Base-by-base conservation (phyloP, 1,140 invertebrate genomes). In the Metopolophium dirhodum region DNA sequence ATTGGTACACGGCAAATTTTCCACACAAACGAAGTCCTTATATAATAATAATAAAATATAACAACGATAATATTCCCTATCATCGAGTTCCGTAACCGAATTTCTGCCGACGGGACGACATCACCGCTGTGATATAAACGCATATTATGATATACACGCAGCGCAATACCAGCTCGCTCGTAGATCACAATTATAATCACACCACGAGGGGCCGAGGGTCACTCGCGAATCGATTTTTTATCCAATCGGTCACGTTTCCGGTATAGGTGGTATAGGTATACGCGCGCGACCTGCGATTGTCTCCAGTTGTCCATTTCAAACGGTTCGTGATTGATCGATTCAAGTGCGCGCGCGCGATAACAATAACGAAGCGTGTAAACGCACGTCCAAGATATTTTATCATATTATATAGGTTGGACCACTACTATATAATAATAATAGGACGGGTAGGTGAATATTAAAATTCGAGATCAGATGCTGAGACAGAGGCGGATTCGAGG, bases 201-300 rank as follows among this genome's bases (percentile, higher is more conserved):
- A 77, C 61, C 26, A 26, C 35, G 35, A 83, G 35, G 61, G 77
- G 77, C 18, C 35, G 77, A 83, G 77, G 35, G 77, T 83, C 77
- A 83, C 77, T 45, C 9, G 45, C 85, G 26, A 86, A 45, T 86
- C 85, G 45, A 86, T 86, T 86, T 77, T 86, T 86, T 86, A 86
- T 86, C 26, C 2, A 47, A 57, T 41, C n/a, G 51, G 88, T 89
- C 88, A 89, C 88, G 88, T 89, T 89, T 89, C 30, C 3, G 14
- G 23, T 41, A 8, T 77, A 54, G 49, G 26, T 18, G 14, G 23
- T 41, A 8, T 77, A 54, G 49, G 26, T 18, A 26, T 18, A 45
- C 23, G 22, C 83, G 83, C 41, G 83, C 26, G 37, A 85, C 61
- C 61, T 6, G n/a, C 37, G 83, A 85, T 85, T 85, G 83, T 77